Conservation (phyloP, 1,140 invertebrate genomes). For the Melitaea cinxia region DNA sequence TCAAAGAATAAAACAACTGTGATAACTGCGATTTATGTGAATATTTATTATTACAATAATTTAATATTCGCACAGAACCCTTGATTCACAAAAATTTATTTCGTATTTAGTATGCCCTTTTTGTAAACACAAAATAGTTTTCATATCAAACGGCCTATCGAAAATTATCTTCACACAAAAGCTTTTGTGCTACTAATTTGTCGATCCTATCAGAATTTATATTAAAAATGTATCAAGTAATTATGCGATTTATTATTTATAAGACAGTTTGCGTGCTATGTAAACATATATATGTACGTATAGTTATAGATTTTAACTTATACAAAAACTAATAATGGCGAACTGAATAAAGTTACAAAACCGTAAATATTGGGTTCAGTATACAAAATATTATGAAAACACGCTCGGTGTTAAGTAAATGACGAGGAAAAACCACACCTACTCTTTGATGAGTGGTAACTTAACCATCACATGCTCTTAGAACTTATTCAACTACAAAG, state of each 20-base stretch:
- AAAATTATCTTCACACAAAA: conserved; percentile 5
- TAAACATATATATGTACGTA: too few species aligned
- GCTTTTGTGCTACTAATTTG: conserved; percentile 18
- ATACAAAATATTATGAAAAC: too few species aligned
- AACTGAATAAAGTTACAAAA: too few species aligned
- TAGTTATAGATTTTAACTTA: too few species aligned
- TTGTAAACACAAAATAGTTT: not conserved
- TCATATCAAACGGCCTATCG: not conserved
- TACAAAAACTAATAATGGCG: not conserved
- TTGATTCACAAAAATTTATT: not conserved
- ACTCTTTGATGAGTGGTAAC: too few species aligned
- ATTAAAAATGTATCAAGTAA: conserved; percentile 3
- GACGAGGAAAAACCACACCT: too few species aligned
- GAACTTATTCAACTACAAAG: too few species aligned
- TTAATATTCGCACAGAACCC: not conserved
- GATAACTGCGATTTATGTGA: not conserved
- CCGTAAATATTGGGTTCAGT: not conserved
- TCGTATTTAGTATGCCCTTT: not conserved
- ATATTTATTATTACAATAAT: not conserved
- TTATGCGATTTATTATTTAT: conserved; percentile 14
- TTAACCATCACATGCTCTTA: too few species aligned
- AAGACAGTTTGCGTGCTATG: not conserved
- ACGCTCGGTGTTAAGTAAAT: too few species aligned
- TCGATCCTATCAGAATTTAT: conserved; percentile 25
- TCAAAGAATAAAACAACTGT: not conserved